Conservation (phyloP, 2,113 vertebrate genomes). For the Melozone crissalis region DNA sequence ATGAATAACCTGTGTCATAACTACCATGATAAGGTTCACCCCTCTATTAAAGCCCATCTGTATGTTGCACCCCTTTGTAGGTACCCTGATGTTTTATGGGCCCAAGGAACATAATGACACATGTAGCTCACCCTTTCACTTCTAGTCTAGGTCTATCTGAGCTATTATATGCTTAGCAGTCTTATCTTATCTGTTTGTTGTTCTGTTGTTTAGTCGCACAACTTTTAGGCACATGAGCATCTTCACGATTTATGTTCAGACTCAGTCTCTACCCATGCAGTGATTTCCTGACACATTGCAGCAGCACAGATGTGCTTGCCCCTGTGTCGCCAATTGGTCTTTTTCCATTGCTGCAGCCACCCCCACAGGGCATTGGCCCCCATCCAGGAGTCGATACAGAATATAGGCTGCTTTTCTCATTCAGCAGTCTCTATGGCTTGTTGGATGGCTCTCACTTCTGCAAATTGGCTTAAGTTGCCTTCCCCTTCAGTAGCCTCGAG, state of each 20-base stretch:
- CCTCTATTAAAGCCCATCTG: neutral
- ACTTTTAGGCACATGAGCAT: neutral
- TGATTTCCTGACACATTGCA: neutral
- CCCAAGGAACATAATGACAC: too few relatives aligned
- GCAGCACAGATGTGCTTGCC: neutral
- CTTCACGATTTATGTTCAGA: neutral
- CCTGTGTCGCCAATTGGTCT: neutral
- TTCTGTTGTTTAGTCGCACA: neutral
- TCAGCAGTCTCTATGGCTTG: neutral
- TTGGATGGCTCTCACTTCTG: neutral
- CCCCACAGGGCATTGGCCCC: neutral
- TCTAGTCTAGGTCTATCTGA: neutral
- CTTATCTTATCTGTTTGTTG: neutral
- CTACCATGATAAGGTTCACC: neutral
- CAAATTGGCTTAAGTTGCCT: neutral
- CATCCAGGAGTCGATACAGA: fast-evolving
- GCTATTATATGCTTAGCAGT: neutral
- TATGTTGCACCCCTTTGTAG: too few relatives aligned
- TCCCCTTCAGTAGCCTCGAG: neutral
- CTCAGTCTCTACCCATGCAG: neutral
- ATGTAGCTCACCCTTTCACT: neutral
- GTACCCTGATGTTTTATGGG: neutral
- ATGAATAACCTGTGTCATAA: neutral
- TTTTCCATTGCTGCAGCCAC: neutral
- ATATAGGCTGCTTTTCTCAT: neutral